phyloP scores from a whole-genome alignment of 2,888 invertebrate species.

The Andrena bicolor region DNA sequence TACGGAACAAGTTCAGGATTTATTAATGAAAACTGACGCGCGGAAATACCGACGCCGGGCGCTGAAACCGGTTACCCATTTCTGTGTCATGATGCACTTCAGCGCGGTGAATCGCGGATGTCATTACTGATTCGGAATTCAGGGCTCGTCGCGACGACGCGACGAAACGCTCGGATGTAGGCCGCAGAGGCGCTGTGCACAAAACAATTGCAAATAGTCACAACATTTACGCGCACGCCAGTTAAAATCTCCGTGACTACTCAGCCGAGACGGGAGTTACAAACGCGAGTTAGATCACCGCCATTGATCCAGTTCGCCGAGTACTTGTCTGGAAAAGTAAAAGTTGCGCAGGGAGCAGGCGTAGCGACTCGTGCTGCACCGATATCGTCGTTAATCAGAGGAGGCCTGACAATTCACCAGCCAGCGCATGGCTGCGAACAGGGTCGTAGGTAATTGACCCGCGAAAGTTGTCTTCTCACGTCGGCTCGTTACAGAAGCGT shows the following conservation, averaged over 20 bases:
- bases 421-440: conserved; percentile 23
- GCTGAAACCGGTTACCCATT: conserved; percentile 55
- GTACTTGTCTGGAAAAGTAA: conserved; percentile 29
- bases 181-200: background rate
- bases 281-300: background rate
- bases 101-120: conserved; percentile 37
- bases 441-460: conserved; percentile 48
- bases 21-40: conserved; percentile 1
- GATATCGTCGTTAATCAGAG: conserved; percentile 27
- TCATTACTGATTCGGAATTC: conserved; percentile 52
- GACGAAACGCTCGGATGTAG: conserved; percentile 29
- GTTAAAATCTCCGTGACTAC: background rate
- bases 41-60: background rate
- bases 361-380: background rate
- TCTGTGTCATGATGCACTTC: conserved; percentile 54
- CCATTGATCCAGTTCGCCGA: background rate
- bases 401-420: conserved; percentile 6
- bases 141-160: conserved; percentile 23
- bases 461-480: conserved; percentile 58
- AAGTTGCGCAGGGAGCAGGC: conserved; percentile 1
- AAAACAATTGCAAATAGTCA: background rate
- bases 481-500: conserved; percentile 31
- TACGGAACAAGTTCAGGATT: conserved; percentile 4
- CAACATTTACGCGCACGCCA: too few species aligned
- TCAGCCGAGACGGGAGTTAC: background rate